Conservation (phyloP, 2,888 invertebrate genomes). For the Eilema griseolum region DNA sequence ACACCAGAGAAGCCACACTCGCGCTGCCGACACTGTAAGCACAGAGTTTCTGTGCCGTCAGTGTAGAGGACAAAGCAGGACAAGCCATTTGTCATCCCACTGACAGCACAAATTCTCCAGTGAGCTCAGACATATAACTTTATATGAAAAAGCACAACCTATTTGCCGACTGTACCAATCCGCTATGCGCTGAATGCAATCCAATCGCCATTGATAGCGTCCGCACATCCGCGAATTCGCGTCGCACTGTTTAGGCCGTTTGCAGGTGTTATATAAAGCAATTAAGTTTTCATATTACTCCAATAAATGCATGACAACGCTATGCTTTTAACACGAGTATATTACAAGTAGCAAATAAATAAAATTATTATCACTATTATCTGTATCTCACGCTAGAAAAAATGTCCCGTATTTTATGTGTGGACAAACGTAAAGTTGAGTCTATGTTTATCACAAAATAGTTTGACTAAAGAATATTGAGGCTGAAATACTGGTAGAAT, state of each 20-base stretch:
- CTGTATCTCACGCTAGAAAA: constrained; percentile 2
- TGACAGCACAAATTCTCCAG: too few species aligned
- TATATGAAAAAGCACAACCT: too few species aligned
- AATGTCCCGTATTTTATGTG: constrained; percentile 18
- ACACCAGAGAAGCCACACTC: too few species aligned
- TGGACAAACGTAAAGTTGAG: constrained; percentile 27
- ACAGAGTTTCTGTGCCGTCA: too few species aligned
- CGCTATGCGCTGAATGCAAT: not conserved
- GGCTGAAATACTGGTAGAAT: constrained; percentile 25
- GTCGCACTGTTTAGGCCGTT: not conserved
- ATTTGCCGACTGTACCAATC: too few species aligned
- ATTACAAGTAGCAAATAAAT: not conserved
- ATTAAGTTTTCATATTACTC: not conserved
- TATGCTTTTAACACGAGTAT: not conserved
- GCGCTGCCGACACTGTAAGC: too few species aligned
- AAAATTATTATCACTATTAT: not conserved
- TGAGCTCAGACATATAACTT: too few species aligned
- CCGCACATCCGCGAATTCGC: not conserved
- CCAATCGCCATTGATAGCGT: not conserved
- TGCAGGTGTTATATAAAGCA: not conserved
- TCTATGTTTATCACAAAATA: constrained; percentile 40
- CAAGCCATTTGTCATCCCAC: too few species aligned
- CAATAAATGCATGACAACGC: not conserved
- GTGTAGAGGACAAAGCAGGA: too few species aligned
- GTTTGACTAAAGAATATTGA: constrained; percentile 34